Evolutionary conservation across 2,888 invertebrate species (phyloP).

Genomic region (Amphiduros pacificus): DNA sequence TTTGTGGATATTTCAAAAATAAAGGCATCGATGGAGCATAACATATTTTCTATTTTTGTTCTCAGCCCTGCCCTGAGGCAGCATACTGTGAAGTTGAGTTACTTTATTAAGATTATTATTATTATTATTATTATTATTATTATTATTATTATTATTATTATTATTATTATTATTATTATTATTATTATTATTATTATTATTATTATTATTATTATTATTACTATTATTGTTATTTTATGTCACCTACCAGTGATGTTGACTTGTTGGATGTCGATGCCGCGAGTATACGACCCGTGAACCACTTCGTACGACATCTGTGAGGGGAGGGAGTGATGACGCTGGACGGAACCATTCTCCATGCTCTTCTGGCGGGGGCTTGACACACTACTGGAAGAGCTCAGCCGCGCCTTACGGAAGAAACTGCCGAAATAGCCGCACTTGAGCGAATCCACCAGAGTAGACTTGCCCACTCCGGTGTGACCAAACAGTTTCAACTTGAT

Average conservation of each 20-base stretch:
- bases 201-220: too few relatives aligned
- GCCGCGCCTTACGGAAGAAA: constrained; percentile 63
- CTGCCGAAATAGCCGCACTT: constrained; percentile 72
- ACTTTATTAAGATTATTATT: too few relatives aligned
- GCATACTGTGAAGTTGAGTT: too few relatives aligned
- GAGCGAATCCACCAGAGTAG: constrained; percentile 69
- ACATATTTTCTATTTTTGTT: too few relatives aligned
- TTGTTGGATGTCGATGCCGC: constrained; percentile 70
- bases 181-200: too few relatives aligned
- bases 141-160: too few relatives aligned
- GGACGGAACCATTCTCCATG: constrained; percentile 20
- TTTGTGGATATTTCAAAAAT: too few relatives aligned
- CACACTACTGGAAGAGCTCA: constrained; percentile 13
- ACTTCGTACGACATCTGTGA: constrained; percentile 31
- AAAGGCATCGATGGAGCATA: too few relatives aligned
- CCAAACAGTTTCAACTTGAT: constrained; percentile 74
- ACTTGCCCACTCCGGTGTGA: constrained; percentile 74
- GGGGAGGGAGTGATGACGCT: constrained; percentile 48
- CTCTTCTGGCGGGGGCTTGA: constrained; percentile 3
- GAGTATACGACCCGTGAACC: constrained; percentile 65
- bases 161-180: too few relatives aligned
- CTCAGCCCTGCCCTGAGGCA: too few relatives aligned
- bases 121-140: too few relatives aligned
- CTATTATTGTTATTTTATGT: too few relatives aligned
- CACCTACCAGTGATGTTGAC: constrained; percentile 63